Percentiles rank a stretch among this genome's conserved stretches.
These are phyloP conservation scores for Tenebrosternarchus preto DNA, from an alignment of 2,113 vertebrate genomes.

Conservation along the genomic window DNA sequence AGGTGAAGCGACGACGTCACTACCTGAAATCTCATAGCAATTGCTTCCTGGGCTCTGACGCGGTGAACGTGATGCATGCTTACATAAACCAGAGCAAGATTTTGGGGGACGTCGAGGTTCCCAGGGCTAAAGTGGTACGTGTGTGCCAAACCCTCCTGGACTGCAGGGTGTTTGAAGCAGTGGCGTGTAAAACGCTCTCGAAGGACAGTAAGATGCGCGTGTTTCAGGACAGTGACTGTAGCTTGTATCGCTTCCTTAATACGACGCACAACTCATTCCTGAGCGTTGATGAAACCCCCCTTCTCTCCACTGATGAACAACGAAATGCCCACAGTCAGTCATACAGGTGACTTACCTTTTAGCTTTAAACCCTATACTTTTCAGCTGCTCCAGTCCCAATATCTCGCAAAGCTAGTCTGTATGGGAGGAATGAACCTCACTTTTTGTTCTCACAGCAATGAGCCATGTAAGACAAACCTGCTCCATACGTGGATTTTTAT, in stretches of 20 bases:
- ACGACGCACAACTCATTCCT: constrained; percentile 55
- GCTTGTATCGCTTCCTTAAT: constrained; percentile 87
- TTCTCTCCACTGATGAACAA: constrained; percentile 69
- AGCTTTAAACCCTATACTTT: no score
- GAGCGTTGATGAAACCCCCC: constrained; percentile 67
- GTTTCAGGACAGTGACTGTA: constrained; percentile 88
- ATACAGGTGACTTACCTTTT: constrained; percentile 53
- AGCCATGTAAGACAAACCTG: no score
- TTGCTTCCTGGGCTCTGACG: constrained; percentile 91
- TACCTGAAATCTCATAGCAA: constrained; percentile 82
- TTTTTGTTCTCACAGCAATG: no score
- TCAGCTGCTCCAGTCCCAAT: no score
- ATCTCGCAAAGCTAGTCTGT: no score
- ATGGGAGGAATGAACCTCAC: no score
- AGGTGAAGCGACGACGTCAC: constrained; percentile 74
- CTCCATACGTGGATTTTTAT: no score
- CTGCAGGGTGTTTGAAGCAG: constrained; percentile 85
- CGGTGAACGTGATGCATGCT: constrained; percentile 83
- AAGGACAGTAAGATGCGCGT: constrained; percentile 78
- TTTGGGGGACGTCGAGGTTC: constrained; percentile 77
- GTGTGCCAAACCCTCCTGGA: constrained; percentile 92
- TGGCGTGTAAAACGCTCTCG: constrained; percentile 82
- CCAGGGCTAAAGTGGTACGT: constrained; percentile 81
- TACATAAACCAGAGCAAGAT: constrained; percentile 80
- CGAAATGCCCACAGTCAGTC: constrained; percentile 47